Conservation (phyloP, 1,140 invertebrate genomes). For the Dysdera silvatica region DNA sequence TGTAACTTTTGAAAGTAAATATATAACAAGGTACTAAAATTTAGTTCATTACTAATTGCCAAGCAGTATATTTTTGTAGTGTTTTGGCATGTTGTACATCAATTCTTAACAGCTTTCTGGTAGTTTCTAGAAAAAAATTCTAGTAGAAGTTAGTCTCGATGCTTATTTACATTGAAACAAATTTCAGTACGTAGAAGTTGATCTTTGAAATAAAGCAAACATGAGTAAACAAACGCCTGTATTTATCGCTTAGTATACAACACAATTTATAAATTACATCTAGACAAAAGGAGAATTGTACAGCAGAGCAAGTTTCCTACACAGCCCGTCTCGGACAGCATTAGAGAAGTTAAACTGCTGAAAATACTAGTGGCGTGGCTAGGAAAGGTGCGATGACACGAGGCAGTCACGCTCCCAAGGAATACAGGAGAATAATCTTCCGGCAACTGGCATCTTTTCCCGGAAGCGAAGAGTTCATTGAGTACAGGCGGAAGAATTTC, state of each 20-base stretch:
- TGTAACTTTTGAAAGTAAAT: too few species aligned
- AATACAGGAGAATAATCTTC: conserved; percentile 17
- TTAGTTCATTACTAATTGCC: too few species aligned
- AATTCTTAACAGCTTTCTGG: too few species aligned
- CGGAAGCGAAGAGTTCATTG: conserved; percentile 21
- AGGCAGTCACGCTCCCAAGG: neutral
- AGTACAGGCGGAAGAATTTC: conserved; percentile 26
- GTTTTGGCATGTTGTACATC: too few species aligned
- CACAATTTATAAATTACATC: conserved; percentile 31
- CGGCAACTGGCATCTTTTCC: conserved; percentile 13
- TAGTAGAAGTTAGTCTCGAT: too few species aligned
- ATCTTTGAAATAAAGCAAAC: conserved; percentile 32
- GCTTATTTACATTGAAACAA: too few species aligned
- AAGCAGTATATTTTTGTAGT: too few species aligned
- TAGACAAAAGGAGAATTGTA: conserved; percentile 29
- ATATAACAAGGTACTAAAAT: too few species aligned
- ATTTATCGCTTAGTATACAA: conserved; percentile 29
- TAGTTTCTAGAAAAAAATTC: too few species aligned
- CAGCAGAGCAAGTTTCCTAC: conserved; percentile 24
- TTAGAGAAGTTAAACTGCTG: conserved; percentile 4
- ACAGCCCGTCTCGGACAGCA: conserved; percentile 10
- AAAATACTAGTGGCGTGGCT: conserved; percentile 10
- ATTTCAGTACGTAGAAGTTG: too few species aligned
- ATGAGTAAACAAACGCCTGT: conserved; percentile 26
- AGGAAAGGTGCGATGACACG: neutral